Base-by-base conservation (phyloP, 2,797 vertebrate genomes). In the Phrynocephalus forsythii region DNA sequence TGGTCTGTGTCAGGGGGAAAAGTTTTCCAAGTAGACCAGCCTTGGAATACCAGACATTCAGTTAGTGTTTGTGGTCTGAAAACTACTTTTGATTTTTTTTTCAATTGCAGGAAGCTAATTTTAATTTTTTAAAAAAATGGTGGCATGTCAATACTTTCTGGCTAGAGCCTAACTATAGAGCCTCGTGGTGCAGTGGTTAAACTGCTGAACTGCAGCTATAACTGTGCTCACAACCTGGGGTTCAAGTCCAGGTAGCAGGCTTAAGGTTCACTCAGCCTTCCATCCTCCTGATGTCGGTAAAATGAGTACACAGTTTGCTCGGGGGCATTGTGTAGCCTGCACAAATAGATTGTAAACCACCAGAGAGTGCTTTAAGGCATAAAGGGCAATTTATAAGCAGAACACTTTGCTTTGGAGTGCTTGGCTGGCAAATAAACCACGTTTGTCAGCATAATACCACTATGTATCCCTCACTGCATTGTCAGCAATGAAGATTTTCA, bases 11-110 rank as follows among this genome's bases (percentile, higher is more conserved):
- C 85, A 73, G 89, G 68, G 38, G 84, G 84, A 90, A 86, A 79
- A 38, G 48, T 13, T 0, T 86, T 87, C 48, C 85, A 11, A 48
- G 52, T 85, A 78, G 78, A 86, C 84, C 56, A 76, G 0, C 71
- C 82, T 79, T 81, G 77, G 76, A 93, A 86, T 91, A 90, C 76
- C 83, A 93, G 89, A 86, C 86, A 82, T 91, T 88, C 63, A 89
- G 16, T 83, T 92, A 91, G 90, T 33, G 1, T 76, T 90, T 92
- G 50, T 88, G 82, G 88, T 30, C 94, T 95, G 91, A 82, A 93
- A 94, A 92, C 85, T 87, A 91, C 60, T 84, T 94, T 90, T 90
- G 88, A 79, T 87, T 91, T 95, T 93, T 89, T 60, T 90, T 92
- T 93, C 79, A 82, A 80, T 88, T 95, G 86, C 79, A 90, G 86